Conservation (phyloP, 2,888 invertebrate genomes). For the Onthophagus sagittarius region DNA sequence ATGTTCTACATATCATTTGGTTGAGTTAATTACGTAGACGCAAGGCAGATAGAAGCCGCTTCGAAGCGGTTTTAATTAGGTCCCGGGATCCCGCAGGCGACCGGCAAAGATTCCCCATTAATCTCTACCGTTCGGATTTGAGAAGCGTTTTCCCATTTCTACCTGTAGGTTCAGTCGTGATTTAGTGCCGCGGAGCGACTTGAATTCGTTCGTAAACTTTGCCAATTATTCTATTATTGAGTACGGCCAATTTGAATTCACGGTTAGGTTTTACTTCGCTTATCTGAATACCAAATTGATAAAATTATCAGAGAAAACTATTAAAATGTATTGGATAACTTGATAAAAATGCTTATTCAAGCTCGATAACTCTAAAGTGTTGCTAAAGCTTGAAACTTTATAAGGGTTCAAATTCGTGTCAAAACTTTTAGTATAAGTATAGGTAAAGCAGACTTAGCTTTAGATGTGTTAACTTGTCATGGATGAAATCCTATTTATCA, state of each 20-base stretch:
- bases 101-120: conserved; percentile 11
- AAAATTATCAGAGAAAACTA: no score
- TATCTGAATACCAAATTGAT: background rate
- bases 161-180: background rate
- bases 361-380: no score
- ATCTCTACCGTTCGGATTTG: background rate
- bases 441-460: no score
- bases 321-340: no score
- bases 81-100: conserved; percentile 2
- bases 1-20: conserved; percentile 7
- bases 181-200: background rate
- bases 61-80: conserved; percentile 10
- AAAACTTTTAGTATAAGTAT: no score
- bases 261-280: background rate
- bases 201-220: background rate
- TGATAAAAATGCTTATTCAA: no score
- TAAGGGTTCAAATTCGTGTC: no score
- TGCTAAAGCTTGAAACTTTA: no score
- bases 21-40: conserved; percentile 10
- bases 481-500: no score
- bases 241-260: background rate
- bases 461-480: no score
- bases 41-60: background rate
- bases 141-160: background rate
- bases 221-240: background rate